phyloP scores from a whole-genome alignment of 2,888 invertebrate species.

The Heteromyza rotundicornis region DNA sequence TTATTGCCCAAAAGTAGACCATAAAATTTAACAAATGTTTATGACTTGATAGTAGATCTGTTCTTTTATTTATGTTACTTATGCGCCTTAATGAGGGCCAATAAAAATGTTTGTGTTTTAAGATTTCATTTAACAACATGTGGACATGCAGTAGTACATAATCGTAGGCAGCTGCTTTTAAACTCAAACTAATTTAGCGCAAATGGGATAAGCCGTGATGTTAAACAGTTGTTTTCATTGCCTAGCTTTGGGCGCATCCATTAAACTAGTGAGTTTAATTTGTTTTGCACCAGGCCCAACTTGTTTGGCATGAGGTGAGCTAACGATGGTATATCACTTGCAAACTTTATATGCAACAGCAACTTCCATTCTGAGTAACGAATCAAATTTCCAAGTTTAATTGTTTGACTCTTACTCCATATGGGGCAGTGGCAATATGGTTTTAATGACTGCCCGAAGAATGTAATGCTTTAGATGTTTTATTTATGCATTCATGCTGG shows the following conservation, averaged over 20 bases:
- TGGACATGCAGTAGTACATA: slow-evolving; percentile 15
- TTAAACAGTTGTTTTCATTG: too few species aligned
- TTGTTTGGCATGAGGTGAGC: too few species aligned
- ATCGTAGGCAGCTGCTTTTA: too few species aligned
- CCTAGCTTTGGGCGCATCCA: too few species aligned
- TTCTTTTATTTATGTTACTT: too few species aligned
- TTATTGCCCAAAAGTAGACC: slow-evolving; percentile 21
- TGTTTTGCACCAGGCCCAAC: too few species aligned
- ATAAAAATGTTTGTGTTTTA: slow-evolving; percentile 6
- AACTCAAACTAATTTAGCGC: too few species aligned
- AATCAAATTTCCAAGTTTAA: slow-evolving; percentile 10
- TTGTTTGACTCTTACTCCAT: slow-evolving; percentile 23
- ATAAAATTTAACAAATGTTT: slow-evolving; percentile 16
- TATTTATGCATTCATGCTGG: slow-evolving; percentile 54
- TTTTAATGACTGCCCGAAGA: background rate
- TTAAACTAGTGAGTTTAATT: too few species aligned
- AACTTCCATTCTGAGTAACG: background rate
- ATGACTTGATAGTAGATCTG: background rate
- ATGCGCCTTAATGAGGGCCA: too few species aligned
- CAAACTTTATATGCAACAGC: background rate
- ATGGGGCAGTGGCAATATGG: slow-evolving; percentile 12
- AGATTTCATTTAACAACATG: slow-evolving; percentile 9
- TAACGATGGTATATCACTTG: too few species aligned
- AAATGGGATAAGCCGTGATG: too few species aligned
- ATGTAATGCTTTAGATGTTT: slow-evolving; percentile 44